Evolutionary conservation across 1,140 invertebrate species (phyloP), one percentile per base, ranked within the genome.

Genomic region (Wiebesia pumilae): DNA sequence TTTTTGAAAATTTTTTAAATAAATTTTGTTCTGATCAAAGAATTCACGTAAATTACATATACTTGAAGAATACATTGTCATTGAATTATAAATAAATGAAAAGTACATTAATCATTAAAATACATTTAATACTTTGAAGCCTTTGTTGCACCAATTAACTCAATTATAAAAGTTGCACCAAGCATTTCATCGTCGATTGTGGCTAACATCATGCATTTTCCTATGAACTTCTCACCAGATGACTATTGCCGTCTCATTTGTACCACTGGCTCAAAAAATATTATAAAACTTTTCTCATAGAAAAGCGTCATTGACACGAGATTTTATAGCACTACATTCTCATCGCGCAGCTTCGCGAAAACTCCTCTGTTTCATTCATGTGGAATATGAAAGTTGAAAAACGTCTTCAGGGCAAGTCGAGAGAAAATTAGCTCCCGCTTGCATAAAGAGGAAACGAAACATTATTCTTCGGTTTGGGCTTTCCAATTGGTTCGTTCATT

Each of bases 371-470:
- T 85, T 85, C 84, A 85, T 85, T 81, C 84, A 62, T 54, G 62
- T 65, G 84, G 78, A 81, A 85, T 85, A 81, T 73, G 84, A 85
- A 88, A 85, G 77, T 88, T 85, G 87, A 85, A 85, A 82, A 88
- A 85, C 69, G 78, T 81, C 67, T 85, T 51, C 83, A 27, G 73
- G 69, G 77, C 51, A 82, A 82, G 80, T 71, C 33, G 79, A 82
- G 81, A 78, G 73, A 82, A 85, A 88, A 85, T 88, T 82, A 85
- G 87, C 83, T 87, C 82, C 21, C 38, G n/a, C 4, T 75, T 9
- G 62, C 33, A 82, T 54, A 54, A 82, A 79, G 12, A 51, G 27
- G 81, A n/a, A 73, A 30, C 47, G 58, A 62, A 83, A 73, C 84
- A 88, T 85, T 85, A 88, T 88, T 85, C 80, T 88, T 88, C 65